phyloP scores from a whole-genome alignment of 2,797 vertebrate genomes.

The Coregonus ussuriensis region DNA sequence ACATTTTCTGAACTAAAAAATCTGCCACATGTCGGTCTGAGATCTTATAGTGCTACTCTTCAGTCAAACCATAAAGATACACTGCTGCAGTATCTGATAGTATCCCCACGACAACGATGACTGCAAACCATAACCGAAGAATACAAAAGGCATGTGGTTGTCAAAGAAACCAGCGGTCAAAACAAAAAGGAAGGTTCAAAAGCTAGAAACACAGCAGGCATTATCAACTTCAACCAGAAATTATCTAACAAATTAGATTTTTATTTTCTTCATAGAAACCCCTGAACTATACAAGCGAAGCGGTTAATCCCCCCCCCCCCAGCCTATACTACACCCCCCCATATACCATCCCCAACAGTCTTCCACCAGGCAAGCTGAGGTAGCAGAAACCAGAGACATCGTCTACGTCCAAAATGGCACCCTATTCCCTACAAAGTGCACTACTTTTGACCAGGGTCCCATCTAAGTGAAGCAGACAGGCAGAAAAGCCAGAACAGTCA shows the following conservation, averaged over 20 bases:
- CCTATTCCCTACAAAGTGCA: no score
- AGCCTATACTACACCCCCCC: constrained; percentile 13
- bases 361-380: constrained; percentile 51
- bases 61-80: constrained; percentile 46
- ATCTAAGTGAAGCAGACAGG: constrained; percentile 22
- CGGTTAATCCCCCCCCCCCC: no score
- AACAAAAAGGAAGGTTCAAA: constrained; percentile 18
- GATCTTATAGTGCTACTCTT: constrained; percentile 42
- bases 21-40: constrained; percentile 48
- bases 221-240: constrained; percentile 30
- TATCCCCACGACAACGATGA: constrained; percentile 15
- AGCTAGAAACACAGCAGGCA: constrained; percentile 37
- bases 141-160: constrained; percentile 17
- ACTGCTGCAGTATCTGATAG: constrained; percentile 20
- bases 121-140: constrained; percentile 25
- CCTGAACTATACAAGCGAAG: background rate
- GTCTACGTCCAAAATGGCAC: constrained; percentile 13
- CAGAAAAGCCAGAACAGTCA: constrained; percentile 35
- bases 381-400: constrained; percentile 49
- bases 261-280: constrained; percentile 40
- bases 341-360: background rate
- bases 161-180: constrained; percentile 18
- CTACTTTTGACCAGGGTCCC: no score
- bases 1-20: constrained; percentile 41
- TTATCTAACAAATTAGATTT: constrained; percentile 25